These are phyloP conservation scores for Lacanobia oleracea DNA, from an alignment of 2,888 invertebrate species.

Conservation along the genomic window DNA sequence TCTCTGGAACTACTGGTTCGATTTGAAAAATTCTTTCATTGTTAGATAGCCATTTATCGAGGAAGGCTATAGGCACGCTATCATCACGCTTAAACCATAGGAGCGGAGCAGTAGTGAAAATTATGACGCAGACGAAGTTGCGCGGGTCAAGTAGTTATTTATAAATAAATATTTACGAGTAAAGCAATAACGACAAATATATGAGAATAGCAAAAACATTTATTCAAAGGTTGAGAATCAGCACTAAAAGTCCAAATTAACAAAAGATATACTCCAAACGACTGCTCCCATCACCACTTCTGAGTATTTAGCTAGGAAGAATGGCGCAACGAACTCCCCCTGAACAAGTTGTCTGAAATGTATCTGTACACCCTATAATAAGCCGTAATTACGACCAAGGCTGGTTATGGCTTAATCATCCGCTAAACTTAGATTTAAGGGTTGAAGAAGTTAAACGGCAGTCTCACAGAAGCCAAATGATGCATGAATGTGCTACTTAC, in stretches of 20 bases:
- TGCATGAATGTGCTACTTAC: constrained; percentile 42
- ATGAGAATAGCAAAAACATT: background rate
- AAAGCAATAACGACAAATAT: background rate
- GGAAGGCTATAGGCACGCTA: too few relatives aligned
- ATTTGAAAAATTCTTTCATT: too few relatives aligned
- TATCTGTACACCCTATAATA: background rate
- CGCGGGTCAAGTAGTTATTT: too few relatives aligned
- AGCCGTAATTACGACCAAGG: background rate
- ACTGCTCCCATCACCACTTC: background rate
- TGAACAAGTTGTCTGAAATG: background rate
- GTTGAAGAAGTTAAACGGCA: constrained; percentile 3
- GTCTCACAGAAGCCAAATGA: constrained; percentile 12
- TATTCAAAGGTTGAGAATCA: background rate
- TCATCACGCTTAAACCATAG: too few relatives aligned
- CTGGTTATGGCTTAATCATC: background rate
- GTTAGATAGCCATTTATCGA: too few relatives aligned
- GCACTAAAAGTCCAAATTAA: background rate
- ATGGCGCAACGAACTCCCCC: background rate
- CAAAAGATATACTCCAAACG: background rate
- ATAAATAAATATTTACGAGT: too few relatives aligned
- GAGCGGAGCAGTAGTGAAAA: too few relatives aligned
- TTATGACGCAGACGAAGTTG: too few relatives aligned
- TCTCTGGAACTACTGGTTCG: too few relatives aligned
- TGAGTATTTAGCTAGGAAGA: background rate
- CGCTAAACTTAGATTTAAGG: background rate